Percentiles rank a stretch among this genome's conserved stretches.
These are phyloP conservation scores for Monoplex corrugatus DNA, from an alignment of 2,888 invertebrate species.

Conservation along the genomic window DNA sequence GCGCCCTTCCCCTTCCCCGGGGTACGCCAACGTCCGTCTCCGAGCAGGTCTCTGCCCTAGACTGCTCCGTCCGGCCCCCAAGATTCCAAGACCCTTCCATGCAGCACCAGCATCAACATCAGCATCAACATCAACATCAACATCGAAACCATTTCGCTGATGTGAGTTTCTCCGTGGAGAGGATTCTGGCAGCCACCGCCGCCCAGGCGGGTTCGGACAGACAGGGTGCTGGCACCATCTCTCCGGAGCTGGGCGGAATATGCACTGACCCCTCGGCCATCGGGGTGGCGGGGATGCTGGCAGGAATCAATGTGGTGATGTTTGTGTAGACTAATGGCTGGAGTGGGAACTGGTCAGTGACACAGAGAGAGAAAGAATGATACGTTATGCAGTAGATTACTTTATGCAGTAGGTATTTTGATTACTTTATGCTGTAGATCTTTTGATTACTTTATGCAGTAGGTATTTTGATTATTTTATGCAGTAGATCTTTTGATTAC, in stretches of 20 bases:
- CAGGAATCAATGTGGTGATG: neutral
- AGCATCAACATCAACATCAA: slow-evolving; percentile 38
- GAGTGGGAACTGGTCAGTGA: too few species aligned
- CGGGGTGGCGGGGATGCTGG: neutral
- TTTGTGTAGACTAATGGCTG: too few species aligned
- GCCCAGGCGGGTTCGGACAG: neutral
- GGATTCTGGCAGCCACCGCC: slow-evolving; percentile 35
- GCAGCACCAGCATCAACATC: slow-evolving; percentile 30
- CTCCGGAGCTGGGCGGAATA: neutral
- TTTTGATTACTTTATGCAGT: too few species aligned
- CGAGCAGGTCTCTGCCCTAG: slow-evolving; percentile 61
- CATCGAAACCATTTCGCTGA: slow-evolving; percentile 42
- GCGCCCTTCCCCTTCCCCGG: slow-evolving; percentile 46
- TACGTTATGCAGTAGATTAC: too few species aligned
- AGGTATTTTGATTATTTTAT: too few species aligned
- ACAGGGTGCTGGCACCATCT: neutral
- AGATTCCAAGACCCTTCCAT: slow-evolving; percentile 33
- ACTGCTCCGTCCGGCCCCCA: slow-evolving; percentile 58
- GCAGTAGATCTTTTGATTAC: too few species aligned
- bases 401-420: too few species aligned
- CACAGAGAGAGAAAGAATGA: too few species aligned
- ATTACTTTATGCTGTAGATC: too few species aligned
- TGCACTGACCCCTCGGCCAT: neutral
- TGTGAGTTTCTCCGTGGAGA: slow-evolving; percentile 45
- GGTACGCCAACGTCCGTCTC: slow-evolving; percentile 39